phyloP scores from a whole-genome alignment of 2,113 vertebrate genomes.

The Centropus unirufus region DNA sequence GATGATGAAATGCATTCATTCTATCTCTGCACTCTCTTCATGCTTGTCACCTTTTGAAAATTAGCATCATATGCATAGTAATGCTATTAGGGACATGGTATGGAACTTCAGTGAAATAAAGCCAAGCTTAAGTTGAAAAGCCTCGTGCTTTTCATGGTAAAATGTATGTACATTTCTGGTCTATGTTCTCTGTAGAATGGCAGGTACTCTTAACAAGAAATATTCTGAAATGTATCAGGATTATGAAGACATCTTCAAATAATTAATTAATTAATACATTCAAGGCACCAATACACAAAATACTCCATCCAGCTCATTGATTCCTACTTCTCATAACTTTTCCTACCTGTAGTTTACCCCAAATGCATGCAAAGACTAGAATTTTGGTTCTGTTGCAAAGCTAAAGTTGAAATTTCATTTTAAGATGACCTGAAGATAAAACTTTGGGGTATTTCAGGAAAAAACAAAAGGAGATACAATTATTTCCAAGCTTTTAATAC shows the following conservation, averaged over 20 bases:
- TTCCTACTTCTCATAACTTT: not conserved
- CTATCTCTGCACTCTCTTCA: not conserved
- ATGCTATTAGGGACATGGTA: not conserved
- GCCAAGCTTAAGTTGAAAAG: not conserved
- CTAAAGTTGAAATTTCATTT: not conserved
- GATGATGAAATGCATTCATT: not conserved
- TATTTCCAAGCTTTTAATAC: not conserved
- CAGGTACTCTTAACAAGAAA: not conserved
- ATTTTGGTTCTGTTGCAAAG: not conserved
- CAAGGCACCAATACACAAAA: not conserved
- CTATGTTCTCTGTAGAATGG: not conserved
- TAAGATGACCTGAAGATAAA: not conserved
- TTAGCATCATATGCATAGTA: not conserved
- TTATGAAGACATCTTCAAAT: not conserved
- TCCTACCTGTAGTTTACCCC: not conserved
- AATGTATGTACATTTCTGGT: not conserved
- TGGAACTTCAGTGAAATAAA: not conserved
- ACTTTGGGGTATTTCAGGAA: not conserved
- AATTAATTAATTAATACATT: not conserved
- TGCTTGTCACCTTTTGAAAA: not conserved
- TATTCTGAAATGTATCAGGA: not conserved
- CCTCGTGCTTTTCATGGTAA: not conserved
- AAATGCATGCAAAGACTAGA: not conserved
- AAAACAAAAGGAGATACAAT: not conserved
- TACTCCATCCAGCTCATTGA: not conserved